Base-by-base conservation (phyloP, 2,888 invertebrate genomes). In the Chaitophorus viminalis region DNA sequence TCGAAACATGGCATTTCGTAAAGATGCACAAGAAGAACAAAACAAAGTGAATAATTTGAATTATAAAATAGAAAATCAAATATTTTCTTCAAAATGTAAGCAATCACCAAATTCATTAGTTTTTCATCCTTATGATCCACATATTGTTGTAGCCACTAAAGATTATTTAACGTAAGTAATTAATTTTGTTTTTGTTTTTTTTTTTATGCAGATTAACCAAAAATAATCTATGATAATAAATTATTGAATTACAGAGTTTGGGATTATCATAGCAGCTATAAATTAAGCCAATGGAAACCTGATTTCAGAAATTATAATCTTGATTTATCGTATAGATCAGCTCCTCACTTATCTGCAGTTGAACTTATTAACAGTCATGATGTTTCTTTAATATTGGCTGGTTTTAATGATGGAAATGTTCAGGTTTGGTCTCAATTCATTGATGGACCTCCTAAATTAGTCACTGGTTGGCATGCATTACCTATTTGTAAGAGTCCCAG, bases 111-210 rank as follows among this genome's bases (percentile, higher is more conserved):
- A 95, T 89, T 94, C 96, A 60, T 93, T 98, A 70, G 94, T 94
- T 90, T 96, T 98, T 91, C 96, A 98, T 92, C 98, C 98, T 0
- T 98, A 96, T 92, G 97, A 98, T 91, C 95, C 96, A 90, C 96
- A 97, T 91, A 93, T 97, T 89, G 96, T 96, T 65, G 95, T 97
- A 82, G 96, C 97, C 72, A 96, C 95, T 91, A 95, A 95, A 91
- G 96, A 97, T 91, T 95, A 94, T 91, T 95, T 96, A 91, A 95
- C 95, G 95, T 95, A 91, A 90, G 91, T 89, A 70, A 90, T 25
- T 68, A 29, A 9, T 75, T 33, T 75, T 25, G 25, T 21, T 25
- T 75, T 0, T n/a, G n/a, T 39, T 17, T 14, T 25, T 81, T 65
- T 1, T 25, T 54, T 36, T n/a, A 84, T 1, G 25, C 54, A 1